Evolutionary conservation across 2,888 invertebrate species (phyloP).

Genomic region (Scaptomyza cyrtandrae): DNA sequence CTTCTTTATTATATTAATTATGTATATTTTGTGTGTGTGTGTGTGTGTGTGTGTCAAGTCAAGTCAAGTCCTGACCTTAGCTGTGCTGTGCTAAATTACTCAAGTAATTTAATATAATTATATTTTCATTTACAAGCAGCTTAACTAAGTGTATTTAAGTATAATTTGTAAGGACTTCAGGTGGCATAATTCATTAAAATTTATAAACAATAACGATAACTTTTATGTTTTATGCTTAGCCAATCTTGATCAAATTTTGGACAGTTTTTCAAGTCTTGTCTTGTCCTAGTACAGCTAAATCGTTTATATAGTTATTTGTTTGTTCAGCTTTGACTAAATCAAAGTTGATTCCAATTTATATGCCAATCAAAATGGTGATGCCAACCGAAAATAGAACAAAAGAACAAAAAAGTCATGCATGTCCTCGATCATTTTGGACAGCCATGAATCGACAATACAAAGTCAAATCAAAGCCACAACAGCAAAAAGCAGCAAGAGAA

Average conservation of each 20-base stretch:
- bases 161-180: neutral
- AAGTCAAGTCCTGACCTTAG: neutral
- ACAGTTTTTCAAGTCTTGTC: neutral
- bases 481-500: slow-evolving; percentile 22
- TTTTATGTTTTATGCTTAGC: neutral
- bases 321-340: slow-evolving; percentile 5
- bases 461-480: slow-evolving; percentile 67
- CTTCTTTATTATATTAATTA: slow-evolving; percentile 7
- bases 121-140: slow-evolving; percentile 1
- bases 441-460: slow-evolving; percentile 56
- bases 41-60: too few species aligned
- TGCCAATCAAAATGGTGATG: neutral
- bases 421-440: slow-evolving; percentile 7
- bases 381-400: neutral
- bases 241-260: neutral
- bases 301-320: neutral
- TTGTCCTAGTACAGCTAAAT: too few species aligned
- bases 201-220: neutral
- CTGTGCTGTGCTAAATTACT: neutral
- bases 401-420: neutral
- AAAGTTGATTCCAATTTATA: slow-evolving; percentile 12
- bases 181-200: neutral
- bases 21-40: too few species aligned
- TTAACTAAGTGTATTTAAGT: neutral
- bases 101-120: slow-evolving; percentile 2